Base-by-base conservation (phyloP, 2,888 invertebrate species). In the Ormyrus labotus region DNA sequence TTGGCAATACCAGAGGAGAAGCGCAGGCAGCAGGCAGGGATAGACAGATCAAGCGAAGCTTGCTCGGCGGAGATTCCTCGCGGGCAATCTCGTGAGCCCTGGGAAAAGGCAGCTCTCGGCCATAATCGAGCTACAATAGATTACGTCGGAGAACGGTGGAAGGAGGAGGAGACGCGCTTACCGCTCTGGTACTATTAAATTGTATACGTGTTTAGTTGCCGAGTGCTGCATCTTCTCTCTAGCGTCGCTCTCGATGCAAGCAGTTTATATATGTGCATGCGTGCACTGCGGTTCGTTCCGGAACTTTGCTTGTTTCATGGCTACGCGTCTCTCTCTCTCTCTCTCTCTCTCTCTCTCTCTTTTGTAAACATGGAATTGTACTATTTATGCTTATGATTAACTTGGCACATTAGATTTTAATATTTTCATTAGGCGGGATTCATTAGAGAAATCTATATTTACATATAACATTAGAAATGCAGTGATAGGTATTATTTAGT, bases 271-370 rank as follows among this genome's bases (percentile, higher is more conserved):
- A 11, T 48, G n/a, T 13, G 9, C 61, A 47, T 13, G n/a, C 51
- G 34, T 55, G 13, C 6, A 45, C 19, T 58, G 67, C 7, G 6
- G 11, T 19, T 48, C 45, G 13, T 67, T n/a, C 34, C 9, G 64
- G 64, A 77, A 77, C 77, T 70, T 77, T 50, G 64, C 70, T 57
- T 70, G 70, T 64, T 77, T 45, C 70, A 70, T 34, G 70, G n/a
- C 57, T 57, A 34, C 63, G 57, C 70, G 61, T 50, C 50, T 34
- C 19, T 55, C 7, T 13, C 57, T 13, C 13, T 13, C 13, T 13
- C 13, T 13, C 13, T 13, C 13, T 13, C 13, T 13, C 13, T 13
- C 13, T 13, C 13, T 13, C 13, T 13, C 13, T 13, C 34, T 34
- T 34, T 34, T 34, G 34, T 34, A 34, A 34, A 34, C 34, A 34